Base-by-base conservation (phyloP, 1,140 invertebrate genomes). In the Sipha flava region DNA sequence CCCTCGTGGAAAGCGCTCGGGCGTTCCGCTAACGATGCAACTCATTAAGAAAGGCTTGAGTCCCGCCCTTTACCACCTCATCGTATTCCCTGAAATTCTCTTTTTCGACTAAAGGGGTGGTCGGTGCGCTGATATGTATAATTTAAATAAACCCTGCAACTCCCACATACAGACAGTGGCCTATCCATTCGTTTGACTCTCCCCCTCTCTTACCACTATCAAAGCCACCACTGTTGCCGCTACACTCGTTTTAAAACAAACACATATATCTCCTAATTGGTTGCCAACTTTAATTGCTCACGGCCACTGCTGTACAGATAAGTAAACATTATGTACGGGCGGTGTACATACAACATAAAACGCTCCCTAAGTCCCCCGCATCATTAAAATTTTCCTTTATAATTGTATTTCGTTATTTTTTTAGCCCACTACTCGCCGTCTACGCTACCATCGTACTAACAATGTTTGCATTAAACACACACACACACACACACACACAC, bases 321-420 rank as follows among this genome's bases (percentile, higher is more conserved):
- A 77, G 73, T 77, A 77, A 75, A 75, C 72, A 75, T 57, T 16
- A 57, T 16, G 45, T 57, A 57, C 49, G 49, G 21, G 72, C 23
- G 47, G 29, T 52, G 70, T 34, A 34, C 47, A 52, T 47, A 52
- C 26, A 57, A 77, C 31, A 59, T 29, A 47, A 59, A 40, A 77
- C 52, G 47, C 49, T 77, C 49, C 73, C 49, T n/a, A 57, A 77
- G 21, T 75, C 34, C 73, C 73, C 73, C 73, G 73, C 73, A 77
- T 77, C 73, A 77, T 77, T 77, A 77, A 77, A 77, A 77, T 77
- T 77, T 77, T 77, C 73, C 73, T 77, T 77, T 77, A 77, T 77
- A 77, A 77, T 77, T 75, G 72, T 57, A 40, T 75, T 77, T 77
- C 73, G 73, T 77, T 77, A 31, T 37, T 40, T 59, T 70, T 77